Evolutionary conservation across 1,140 invertebrate species (phyloP).

Genomic region (Calliopsis andreniformis): DNA sequence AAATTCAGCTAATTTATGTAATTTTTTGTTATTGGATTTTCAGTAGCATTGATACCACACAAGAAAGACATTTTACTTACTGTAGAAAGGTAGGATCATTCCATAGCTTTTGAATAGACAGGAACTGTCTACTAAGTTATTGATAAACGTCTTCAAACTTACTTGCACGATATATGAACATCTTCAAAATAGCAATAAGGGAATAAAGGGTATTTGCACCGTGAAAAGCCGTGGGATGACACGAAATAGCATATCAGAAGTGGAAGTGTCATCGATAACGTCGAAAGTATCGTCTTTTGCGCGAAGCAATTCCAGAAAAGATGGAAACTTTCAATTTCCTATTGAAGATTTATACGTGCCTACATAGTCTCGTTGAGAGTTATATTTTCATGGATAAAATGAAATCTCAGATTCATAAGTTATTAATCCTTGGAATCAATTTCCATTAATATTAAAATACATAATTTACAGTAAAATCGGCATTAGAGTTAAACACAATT

Average conservation of each 20-base stretch:
- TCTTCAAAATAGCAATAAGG: neutral
- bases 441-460: no score
- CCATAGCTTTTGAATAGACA: neutral
- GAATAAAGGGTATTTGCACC: neutral
- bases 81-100: neutral
- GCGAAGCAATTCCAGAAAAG: neutral
- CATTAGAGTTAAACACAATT: no score
- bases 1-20: no score
- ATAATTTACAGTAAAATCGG: no score
- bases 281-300: neutral
- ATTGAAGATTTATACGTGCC: neutral
- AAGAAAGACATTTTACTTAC: no score
- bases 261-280: constrained; percentile 6
- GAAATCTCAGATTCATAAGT: neutral
- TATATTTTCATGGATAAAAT: neutral
- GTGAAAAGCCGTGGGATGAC: neutral
- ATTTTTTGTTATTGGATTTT: no score
- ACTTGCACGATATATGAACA: neutral
- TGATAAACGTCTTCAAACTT: neutral
- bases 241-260: neutral
- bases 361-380: neutral
- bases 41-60: no score
- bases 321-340: neutral
- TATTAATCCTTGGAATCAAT: no score
- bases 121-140: neutral